Percentiles rank a stretch among this genome's conserved stretches.
These are phyloP conservation scores for Taxidea taxus DNA, from an alignment of 2,113 vertebrate species.

Conservation along the genomic window DNA sequence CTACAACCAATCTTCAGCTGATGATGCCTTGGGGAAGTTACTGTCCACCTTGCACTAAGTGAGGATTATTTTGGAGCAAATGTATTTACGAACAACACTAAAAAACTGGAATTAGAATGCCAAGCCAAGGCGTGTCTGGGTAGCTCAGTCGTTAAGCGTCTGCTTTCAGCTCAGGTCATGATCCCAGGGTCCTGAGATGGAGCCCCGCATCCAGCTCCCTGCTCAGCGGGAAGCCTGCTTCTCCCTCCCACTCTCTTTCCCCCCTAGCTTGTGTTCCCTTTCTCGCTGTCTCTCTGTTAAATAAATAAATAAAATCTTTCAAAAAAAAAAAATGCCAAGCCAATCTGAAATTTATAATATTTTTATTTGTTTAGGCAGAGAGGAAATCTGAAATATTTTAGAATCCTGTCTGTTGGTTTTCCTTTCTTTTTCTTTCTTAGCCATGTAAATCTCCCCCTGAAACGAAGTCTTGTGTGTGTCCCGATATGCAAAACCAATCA, in stretches of 20 bases:
- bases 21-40: not conserved
- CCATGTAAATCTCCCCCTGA: not conserved
- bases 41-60: not conserved
- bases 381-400: conserved; percentile 2
- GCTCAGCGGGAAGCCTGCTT: no score
- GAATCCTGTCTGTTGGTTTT: not conserved
- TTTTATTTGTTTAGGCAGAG: not conserved
- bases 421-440: not conserved
- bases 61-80: not conserved
- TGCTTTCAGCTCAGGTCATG: no score
- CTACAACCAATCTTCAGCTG: not conserved
- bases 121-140: no score
- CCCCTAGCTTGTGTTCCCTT: no score
- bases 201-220: no score
- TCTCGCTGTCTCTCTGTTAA: no score
- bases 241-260: no score
- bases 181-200: no score
- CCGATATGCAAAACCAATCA: not conserved
- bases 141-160: no score
- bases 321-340: not conserved
- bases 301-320: no score
- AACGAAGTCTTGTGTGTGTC: not conserved
- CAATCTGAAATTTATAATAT: not conserved
- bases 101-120: not conserved
- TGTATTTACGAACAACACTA: not conserved